Evolutionary conservation across 2,888 invertebrate genomes (phyloP).

Genomic region (Rhyacophila evoluta): DNA sequence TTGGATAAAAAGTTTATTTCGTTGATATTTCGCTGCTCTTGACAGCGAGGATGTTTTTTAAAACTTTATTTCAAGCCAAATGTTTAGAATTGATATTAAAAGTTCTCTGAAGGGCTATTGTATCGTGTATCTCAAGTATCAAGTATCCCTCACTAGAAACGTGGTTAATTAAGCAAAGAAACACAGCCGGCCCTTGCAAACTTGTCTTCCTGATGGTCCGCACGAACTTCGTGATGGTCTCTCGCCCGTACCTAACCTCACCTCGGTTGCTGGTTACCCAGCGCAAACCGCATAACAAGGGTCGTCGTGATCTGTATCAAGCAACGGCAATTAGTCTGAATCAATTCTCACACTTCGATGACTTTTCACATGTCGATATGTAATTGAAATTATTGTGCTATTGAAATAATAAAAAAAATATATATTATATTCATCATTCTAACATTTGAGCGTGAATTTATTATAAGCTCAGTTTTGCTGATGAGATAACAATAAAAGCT

Average conservation of each 20-base stretch:
- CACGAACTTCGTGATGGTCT: slow-evolving; percentile 19
- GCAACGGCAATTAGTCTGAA: background rate
- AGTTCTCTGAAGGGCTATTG: background rate
- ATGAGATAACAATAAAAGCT: too few species aligned
- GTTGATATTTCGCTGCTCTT: too few species aligned
- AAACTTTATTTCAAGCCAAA: too few species aligned
- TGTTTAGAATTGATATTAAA: too few species aligned
- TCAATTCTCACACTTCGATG: background rate
- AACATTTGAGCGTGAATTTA: too few species aligned
- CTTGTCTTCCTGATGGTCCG: slow-evolving; percentile 13
- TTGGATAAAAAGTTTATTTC: too few species aligned
- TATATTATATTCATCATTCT: too few species aligned
- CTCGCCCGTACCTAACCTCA: background rate
- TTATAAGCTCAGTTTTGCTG: too few species aligned
- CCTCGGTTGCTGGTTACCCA: background rate
- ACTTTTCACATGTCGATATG: too few species aligned
- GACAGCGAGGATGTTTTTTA: too few species aligned
- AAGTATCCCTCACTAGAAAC: slow-evolving; percentile 6
- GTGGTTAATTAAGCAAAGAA: slow-evolving; percentile 22
- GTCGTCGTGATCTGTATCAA: slow-evolving; percentile 24
- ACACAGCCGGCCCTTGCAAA: background rate
- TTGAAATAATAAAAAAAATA: too few species aligned
- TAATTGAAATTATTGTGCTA: too few species aligned
- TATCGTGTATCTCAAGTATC: background rate
- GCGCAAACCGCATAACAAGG: slow-evolving; percentile 5